Conservation (phyloP, 2,797 vertebrate species). For the Alosa sapidissima region DNA sequence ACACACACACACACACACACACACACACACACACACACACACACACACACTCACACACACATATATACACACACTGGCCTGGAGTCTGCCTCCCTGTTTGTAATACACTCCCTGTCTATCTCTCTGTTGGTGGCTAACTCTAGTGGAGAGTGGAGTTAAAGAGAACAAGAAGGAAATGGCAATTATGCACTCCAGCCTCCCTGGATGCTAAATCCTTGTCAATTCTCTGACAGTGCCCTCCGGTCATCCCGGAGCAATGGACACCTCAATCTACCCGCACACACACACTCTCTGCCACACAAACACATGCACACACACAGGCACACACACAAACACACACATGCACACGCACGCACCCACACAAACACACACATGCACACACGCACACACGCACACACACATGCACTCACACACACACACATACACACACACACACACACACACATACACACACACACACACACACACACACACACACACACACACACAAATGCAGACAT, state of each 20-base stretch:
- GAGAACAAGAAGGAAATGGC: background rate
- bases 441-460: background rate
- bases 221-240: background rate
- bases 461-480: background rate
- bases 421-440: background rate
- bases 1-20: too few relatives aligned
- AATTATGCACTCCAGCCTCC: background rate
- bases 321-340: too few relatives aligned
- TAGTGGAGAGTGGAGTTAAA: background rate
- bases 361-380: background rate
- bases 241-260: background rate
- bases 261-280: background rate
- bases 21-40: too few relatives aligned
- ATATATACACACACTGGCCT: background rate
- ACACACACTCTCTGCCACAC: background rate
- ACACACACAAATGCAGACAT: too few relatives aligned
- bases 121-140: background rate
- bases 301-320: background rate
- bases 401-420: background rate
- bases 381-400: background rate
- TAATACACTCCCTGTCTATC: background rate
- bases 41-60: too few relatives aligned
- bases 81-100: too few relatives aligned
- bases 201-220: constrained; percentile 4
- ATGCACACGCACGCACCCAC: too few relatives aligned